A percentile compares a stretch with the other conserved stretches of the same genome.
Evolutionary conservation across 2,797 vertebrate species (phyloP).

Genomic region (Leptodactylus fallax): DNA sequence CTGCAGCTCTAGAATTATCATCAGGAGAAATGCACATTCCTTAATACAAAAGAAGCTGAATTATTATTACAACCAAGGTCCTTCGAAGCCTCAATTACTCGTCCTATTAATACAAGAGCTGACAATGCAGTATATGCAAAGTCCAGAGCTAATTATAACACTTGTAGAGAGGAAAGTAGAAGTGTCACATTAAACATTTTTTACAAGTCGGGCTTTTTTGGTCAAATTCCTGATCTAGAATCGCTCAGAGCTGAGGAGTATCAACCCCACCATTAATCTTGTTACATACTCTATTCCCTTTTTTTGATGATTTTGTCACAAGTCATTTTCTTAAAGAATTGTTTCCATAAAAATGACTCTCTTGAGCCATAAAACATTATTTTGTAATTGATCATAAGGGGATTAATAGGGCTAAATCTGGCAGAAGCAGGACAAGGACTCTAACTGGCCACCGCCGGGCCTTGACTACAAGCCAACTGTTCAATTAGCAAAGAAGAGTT

Average conservation of each 20-base stretch:
- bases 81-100: slow-evolving; percentile 1
- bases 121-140: slow-evolving; percentile 55
- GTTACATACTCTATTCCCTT: slow-evolving; percentile 64
- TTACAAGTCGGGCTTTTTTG: slow-evolving; percentile 39
- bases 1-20: neutral
- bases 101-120: slow-evolving; percentile 31
- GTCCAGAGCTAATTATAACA: slow-evolving; percentile 53
- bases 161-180: slow-evolving; percentile 27
- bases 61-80: slow-evolving; percentile 2
- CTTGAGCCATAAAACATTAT: slow-evolving; percentile 69
- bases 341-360: slow-evolving; percentile 51
- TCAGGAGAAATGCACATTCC: slow-evolving; percentile 13
- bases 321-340: slow-evolving; percentile 63
- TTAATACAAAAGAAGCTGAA: slow-evolving; percentile 16
- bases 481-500: slow-evolving; percentile 75
- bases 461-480: slow-evolving; percentile 74
- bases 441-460: slow-evolving; percentile 67
- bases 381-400: slow-evolving; percentile 69
- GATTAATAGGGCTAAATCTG: slow-evolving; percentile 68
- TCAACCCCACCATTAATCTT: slow-evolving; percentile 33
- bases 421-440: slow-evolving; percentile 65
- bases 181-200: slow-evolving; percentile 53
- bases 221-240: slow-evolving; percentile 33
- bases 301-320: slow-evolving; percentile 59
- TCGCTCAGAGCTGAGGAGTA: slow-evolving; percentile 44